Evolutionary conservation across 2,888 invertebrate genomes (phyloP).

Genomic region (Kryphioiulus occultus): DNA sequence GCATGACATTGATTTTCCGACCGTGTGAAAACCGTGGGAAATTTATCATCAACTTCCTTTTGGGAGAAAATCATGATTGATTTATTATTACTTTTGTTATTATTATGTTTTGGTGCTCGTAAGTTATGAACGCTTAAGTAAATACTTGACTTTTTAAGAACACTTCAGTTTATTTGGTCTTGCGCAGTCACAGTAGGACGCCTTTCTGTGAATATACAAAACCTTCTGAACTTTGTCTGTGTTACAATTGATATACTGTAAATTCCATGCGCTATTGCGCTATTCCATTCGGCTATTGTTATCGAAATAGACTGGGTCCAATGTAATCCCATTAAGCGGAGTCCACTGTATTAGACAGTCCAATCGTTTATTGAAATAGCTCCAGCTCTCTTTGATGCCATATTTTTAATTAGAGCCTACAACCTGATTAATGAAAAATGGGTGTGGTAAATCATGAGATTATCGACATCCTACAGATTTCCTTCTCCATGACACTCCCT

Average conservation of each 20-base stretch:
- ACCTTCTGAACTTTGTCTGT: background rate
- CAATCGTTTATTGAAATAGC: background rate
- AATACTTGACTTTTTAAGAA: no score
- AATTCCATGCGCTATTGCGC: background rate
- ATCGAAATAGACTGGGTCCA: no score
- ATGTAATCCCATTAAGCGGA: background rate
- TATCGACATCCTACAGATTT: background rate
- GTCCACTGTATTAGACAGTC: background rate
- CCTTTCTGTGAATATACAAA: background rate
- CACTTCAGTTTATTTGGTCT: no score
- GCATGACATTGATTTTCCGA: background rate
- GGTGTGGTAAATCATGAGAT: background rate
- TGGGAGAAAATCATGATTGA: background rate
- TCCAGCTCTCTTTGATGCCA: background rate
- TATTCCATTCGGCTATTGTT: no score
- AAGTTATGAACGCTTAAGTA: no score
- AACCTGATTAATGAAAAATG: background rate
- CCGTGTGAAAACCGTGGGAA: background rate
- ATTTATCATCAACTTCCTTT: background rate
- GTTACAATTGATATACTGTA: background rate
- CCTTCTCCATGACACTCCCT: constrained; percentile 9
- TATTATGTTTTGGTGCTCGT: background rate
- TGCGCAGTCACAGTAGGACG: background rate
- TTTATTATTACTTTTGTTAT: background rate
- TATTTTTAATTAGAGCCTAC: background rate